These are phyloP conservation scores for Euproctis similis DNA, from an alignment of 2,888 invertebrate species.

Conservation along the genomic window DNA sequence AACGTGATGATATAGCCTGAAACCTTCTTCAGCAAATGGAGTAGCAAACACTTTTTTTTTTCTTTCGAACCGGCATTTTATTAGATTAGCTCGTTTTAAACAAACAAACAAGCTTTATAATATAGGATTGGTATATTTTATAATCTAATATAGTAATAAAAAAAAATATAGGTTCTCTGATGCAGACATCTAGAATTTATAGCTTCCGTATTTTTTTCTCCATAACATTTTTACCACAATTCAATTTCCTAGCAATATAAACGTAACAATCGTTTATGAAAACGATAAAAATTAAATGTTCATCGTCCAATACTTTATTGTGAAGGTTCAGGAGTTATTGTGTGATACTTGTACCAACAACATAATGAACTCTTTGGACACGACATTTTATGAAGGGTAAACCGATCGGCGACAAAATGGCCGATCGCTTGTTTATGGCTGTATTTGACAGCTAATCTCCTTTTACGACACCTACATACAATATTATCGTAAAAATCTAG, in stretches of 20 bases:
- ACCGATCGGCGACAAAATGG: background rate
- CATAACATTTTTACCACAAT: too few relatives aligned
- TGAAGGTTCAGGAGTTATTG: conserved; percentile 11
- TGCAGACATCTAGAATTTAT: too few relatives aligned
- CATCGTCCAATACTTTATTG: conserved; percentile 6
- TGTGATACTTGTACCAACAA: conserved; percentile 5
- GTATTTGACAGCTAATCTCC: conserved; percentile 8
- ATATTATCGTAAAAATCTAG: background rate
- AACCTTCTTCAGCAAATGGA: too few relatives aligned
- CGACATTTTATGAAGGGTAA: background rate
- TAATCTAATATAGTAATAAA: too few relatives aligned
- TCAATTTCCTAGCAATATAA: conserved; percentile 10
- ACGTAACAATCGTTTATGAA: conserved; percentile 5
- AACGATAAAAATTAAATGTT: conserved; percentile 11
- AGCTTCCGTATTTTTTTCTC: too few relatives aligned
- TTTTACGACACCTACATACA: conserved; percentile 7
- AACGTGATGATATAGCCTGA: too few relatives aligned
- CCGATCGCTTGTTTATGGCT: conserved; percentile 6
- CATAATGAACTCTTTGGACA: conserved; percentile 10
- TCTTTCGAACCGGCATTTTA: too few relatives aligned
- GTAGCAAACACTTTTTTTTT: too few relatives aligned
- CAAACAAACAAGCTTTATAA: too few relatives aligned
- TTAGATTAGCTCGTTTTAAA: too few relatives aligned
- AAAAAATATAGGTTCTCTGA: too few relatives aligned
- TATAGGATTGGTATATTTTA: too few relatives aligned